phyloP scores from a whole-genome alignment of 2,797 vertebrate genomes.

The Eulemur coronatus region DNA sequence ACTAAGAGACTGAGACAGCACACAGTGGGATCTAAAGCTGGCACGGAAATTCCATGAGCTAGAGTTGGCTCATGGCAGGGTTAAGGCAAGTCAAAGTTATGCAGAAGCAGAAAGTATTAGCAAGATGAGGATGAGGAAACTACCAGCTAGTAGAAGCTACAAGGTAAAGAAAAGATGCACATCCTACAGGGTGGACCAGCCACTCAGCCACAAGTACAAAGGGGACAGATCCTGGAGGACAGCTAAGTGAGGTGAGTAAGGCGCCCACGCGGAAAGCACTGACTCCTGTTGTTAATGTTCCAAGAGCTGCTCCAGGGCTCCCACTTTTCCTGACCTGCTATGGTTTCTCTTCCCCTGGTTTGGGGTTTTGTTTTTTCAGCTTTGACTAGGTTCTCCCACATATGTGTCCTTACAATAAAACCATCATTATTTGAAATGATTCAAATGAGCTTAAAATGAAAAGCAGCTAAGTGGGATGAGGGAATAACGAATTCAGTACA shows the following conservation, averaged over 20 bases:
- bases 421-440: background rate
- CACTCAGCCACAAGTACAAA: background rate
- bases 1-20: background rate
- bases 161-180: background rate
- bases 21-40: background rate
- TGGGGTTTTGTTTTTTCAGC: background rate
- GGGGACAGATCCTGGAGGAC: background rate
- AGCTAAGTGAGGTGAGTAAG: background rate
- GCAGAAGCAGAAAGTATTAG: background rate
- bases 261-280: background rate
- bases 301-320: background rate
- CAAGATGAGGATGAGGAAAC: background rate
- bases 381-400: slow-evolving; percentile 2
- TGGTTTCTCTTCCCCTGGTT: background rate
- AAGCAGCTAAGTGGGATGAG: background rate
- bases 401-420: background rate
- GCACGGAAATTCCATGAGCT: background rate
- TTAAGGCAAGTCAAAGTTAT: background rate
- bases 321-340: background rate
- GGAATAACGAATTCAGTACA: background rate
- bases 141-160: background rate
- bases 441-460: background rate
- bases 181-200: background rate
- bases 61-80: background rate
- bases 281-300: accelerated